A percentile compares a stretch with the other conserved stretches of the same genome.
Conservation (phyloP, 2,113 vertebrate genomes). For the Pholis gunnellus region DNA sequence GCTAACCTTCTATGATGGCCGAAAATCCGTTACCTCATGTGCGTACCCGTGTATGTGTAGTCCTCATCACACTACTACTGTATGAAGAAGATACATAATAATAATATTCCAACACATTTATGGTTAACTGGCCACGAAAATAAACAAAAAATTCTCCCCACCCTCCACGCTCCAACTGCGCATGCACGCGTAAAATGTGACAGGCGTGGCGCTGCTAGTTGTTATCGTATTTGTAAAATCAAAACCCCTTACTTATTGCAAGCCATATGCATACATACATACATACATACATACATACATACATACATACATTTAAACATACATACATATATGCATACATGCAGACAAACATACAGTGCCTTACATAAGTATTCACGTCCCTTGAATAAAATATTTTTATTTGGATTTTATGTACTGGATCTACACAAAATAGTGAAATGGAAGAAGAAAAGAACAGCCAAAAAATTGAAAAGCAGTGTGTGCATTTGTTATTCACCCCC, state of each 20-base stretch:
- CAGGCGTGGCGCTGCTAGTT: conserved; percentile 55
- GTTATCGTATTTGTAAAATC: neutral
- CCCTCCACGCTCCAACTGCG: conserved; percentile 49
- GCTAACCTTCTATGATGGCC: neutral
- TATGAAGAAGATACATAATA: neutral
- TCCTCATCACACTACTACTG: too few species aligned
- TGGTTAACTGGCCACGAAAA: conserved; percentile 64
- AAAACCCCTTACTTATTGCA: neutral
- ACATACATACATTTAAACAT: too few species aligned
- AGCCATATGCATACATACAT: neutral
- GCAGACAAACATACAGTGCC: too few species aligned
- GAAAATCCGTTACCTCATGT: neutral
- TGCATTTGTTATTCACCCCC: neutral
- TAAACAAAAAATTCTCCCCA: conserved; percentile 72
- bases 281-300: too few species aligned
- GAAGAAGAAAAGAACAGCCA: too few species aligned
- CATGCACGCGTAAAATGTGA: conserved; percentile 26
- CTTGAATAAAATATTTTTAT: neutral
- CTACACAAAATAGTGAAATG: too few species aligned
- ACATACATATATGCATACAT: too few species aligned
- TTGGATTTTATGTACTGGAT: neutral
- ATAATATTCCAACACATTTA: neutral
- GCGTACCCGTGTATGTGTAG: neutral
- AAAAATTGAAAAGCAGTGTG: too few species aligned
- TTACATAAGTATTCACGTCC: too few species aligned